Evolutionary conservation across 2,113 vertebrate genomes (phyloP).

Genomic region (Colaptes auratus): DNA sequence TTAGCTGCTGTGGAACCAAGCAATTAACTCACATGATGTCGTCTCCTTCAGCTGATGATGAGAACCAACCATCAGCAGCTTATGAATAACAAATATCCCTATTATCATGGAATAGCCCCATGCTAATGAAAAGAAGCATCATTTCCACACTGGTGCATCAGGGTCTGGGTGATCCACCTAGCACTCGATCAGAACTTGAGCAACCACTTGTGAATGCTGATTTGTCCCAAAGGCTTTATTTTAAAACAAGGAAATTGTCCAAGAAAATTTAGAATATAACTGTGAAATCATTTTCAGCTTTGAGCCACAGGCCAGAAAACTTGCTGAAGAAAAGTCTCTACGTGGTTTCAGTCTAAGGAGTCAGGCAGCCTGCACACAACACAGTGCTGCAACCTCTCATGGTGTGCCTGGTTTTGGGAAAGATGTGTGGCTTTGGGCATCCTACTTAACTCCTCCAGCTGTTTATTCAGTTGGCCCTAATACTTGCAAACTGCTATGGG

Average conservation of each 20-base stretch:
- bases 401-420: not conserved
- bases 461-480: not conserved
- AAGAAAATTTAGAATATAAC: not conserved
- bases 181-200: not conserved
- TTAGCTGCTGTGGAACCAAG: not conserved
- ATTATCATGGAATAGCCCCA: not conserved
- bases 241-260: not conserved
- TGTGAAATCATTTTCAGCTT: not conserved
- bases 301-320: not conserved
- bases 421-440: not conserved
- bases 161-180: not conserved
- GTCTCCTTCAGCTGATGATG: not conserved
- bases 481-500: not conserved
- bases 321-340: not conserved
- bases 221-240: not conserved
- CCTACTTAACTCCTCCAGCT: not conserved
- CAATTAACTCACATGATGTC: not conserved
- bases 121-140: not conserved
- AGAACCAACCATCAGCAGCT: constrained; percentile 7
- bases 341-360: not conserved
- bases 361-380: not conserved
- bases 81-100: constrained; percentile 18
- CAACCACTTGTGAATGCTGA: not conserved
- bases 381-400: not conserved
- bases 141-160: not conserved